Conservation (phyloP, 2,888 invertebrate species). For the Drosophila buzzatii region DNA sequence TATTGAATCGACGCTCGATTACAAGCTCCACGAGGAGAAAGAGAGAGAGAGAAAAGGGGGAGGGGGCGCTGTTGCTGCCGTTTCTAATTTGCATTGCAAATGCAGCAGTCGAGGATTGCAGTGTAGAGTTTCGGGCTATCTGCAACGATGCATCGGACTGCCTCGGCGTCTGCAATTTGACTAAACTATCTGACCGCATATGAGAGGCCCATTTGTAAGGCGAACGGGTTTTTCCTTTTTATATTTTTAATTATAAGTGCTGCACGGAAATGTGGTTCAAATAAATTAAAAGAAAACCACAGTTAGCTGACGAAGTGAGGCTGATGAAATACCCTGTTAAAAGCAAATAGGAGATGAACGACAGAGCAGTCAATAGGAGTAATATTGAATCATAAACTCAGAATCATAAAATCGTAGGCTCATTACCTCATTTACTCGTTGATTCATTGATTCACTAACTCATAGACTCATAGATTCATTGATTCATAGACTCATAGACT, state of each 20-base stretch:
- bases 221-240: slow-evolving; percentile 62
- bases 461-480: neutral
- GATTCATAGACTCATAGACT: neutral
- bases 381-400: neutral
- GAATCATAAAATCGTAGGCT: neutral
- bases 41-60: too few relatives aligned
- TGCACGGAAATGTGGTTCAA: slow-evolving; percentile 18
- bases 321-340: slow-evolving; percentile 1
- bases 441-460: neutral
- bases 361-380: neutral
- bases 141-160: slow-evolving; percentile 28
- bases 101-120: slow-evolving; percentile 26
- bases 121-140: slow-evolving; percentile 16
- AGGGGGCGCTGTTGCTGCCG: slow-evolving; percentile 43
- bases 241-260: slow-evolving; percentile 65
- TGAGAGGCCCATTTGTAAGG: slow-evolving; percentile 64
- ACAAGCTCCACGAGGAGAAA: slow-evolving; percentile 35
- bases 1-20: slow-evolving; percentile 80
- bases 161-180: slow-evolving; percentile 57
- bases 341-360: neutral
- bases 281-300: slow-evolving; percentile 27
- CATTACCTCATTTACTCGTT: neutral
- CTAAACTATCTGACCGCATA: slow-evolving; percentile 74
- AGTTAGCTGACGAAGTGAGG: neutral
- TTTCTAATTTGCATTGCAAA: slow-evolving; percentile 80